Evolutionary conservation across 2,888 invertebrate species (phyloP).

Genomic region (Electrophaes corylata): DNA sequence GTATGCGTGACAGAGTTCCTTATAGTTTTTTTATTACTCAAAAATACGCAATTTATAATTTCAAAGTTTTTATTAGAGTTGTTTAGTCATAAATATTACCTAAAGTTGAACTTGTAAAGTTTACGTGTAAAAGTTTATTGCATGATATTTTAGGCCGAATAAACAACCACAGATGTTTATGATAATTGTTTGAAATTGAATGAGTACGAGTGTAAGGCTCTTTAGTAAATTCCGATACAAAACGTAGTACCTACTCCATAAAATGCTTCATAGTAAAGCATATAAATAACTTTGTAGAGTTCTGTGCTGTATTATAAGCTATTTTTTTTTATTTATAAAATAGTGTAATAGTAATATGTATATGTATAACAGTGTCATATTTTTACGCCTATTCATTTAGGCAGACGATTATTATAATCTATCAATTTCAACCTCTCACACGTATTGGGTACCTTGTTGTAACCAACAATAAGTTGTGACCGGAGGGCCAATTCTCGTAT

Average conservation of each 20-base stretch:
- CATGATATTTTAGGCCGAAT: conserved; percentile 25
- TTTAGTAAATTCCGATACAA: conserved; percentile 1
- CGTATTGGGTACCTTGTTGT: too few relatives aligned
- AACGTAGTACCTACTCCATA: too few relatives aligned
- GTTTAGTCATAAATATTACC: conserved; percentile 39
- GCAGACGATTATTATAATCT: too few relatives aligned
- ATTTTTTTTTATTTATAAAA: too few relatives aligned
- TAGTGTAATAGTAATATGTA: too few relatives aligned
- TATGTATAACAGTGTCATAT: too few relatives aligned
- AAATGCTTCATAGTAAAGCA: background rate
- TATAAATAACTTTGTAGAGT: background rate
- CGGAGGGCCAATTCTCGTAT: too few relatives aligned
- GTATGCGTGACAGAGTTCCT: conserved; percentile 28
- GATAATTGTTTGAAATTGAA: conserved; percentile 32
- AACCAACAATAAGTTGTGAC: too few relatives aligned
- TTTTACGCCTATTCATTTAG: too few relatives aligned
- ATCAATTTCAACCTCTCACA: too few relatives aligned
- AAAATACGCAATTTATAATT: conserved; percentile 39
- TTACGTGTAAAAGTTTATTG: conserved; percentile 33
- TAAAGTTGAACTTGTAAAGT: conserved; percentile 40
- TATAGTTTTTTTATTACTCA: conserved; percentile 22
- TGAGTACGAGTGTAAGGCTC: background rate
- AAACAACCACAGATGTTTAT: conserved; percentile 29
- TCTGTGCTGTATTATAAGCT: too few relatives aligned
- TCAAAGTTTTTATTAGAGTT: conserved; percentile 50